These are phyloP conservation scores for Philereme vetulata DNA, from an alignment of 2,888 invertebrate genomes.

Conservation along the genomic window DNA sequence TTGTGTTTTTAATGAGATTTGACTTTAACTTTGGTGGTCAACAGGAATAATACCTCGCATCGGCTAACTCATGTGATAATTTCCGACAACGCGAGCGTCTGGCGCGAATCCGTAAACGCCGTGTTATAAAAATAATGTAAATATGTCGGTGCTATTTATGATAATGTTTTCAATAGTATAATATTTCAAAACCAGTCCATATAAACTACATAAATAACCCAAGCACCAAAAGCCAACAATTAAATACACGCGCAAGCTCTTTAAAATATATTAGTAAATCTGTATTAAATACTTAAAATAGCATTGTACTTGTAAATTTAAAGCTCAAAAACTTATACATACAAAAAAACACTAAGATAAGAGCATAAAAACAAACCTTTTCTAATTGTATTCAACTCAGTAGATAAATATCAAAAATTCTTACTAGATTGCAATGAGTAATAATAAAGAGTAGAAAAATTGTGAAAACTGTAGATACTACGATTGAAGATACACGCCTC, in stretches of 20 bases:
- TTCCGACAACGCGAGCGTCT: too few species aligned
- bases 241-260: slow-evolving; percentile 62
- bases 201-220: slow-evolving; percentile 66
- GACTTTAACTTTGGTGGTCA: too few species aligned
- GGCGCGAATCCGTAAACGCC: too few species aligned
- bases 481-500: too few species aligned
- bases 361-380: background rate
- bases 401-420: background rate
- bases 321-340: slow-evolving; percentile 69
- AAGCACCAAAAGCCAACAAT: slow-evolving; percentile 77
- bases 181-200: slow-evolving; percentile 35
- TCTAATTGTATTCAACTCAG: background rate
- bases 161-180: slow-evolving; percentile 4
- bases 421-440: background rate
- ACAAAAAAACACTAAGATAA: slow-evolving; percentile 18
- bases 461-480: background rate
- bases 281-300: slow-evolving; percentile 51
- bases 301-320: slow-evolving; percentile 77
- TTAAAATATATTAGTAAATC: slow-evolving; percentile 64
- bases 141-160: background rate
- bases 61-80: too few species aligned
- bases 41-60: too few species aligned
- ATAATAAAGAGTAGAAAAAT: background rate
- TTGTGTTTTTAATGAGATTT: too few species aligned
- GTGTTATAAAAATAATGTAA: background rate